A percentile compares a stretch with the other conserved stretches of the same genome.
phyloP scores from a whole-genome alignment of 2,888 invertebrate genomes.

The Cephus spinipes region DNA sequence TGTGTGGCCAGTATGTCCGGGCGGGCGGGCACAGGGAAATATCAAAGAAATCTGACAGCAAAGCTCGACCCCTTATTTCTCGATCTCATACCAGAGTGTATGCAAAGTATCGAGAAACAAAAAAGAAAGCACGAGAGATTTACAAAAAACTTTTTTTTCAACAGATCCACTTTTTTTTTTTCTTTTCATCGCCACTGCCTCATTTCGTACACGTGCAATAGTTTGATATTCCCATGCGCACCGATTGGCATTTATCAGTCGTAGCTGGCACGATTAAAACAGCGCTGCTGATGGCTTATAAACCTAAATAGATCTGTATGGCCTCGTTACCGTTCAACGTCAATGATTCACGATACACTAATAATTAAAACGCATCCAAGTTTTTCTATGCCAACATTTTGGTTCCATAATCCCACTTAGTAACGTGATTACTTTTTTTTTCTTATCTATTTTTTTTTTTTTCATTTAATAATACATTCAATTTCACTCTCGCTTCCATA shows the following conservation, averaged over 20 bases:
- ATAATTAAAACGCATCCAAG: conserved; percentile 26
- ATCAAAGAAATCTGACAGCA: no score
- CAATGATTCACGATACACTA: conserved; percentile 40
- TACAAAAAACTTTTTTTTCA: no score
- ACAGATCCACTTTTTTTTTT: no score
- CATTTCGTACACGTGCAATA: no score
- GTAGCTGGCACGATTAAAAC: not conserved
- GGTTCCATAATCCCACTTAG: conserved; percentile 37
- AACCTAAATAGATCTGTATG: conserved; percentile 46
- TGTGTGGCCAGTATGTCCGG: no score
- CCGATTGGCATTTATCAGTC: not conserved
- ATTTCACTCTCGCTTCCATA: conserved; percentile 16
- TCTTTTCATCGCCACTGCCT: no score
- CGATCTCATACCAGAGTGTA: no score
- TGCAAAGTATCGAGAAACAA: no score
- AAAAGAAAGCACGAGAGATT: no score
- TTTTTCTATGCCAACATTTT: conserved; percentile 32
- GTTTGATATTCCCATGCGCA: no score
- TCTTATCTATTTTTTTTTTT: conserved; percentile 25
- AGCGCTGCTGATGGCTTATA: conserved; percentile 30
- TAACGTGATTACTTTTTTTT: conserved; percentile 30
- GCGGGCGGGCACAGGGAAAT: no score
- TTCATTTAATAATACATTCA: conserved; percentile 25
- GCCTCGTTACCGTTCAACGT: conserved; percentile 42
- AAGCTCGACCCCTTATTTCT: no score